Base-by-base conservation (phyloP, 2,113 vertebrate species). In the Symphodus melops region DNA sequence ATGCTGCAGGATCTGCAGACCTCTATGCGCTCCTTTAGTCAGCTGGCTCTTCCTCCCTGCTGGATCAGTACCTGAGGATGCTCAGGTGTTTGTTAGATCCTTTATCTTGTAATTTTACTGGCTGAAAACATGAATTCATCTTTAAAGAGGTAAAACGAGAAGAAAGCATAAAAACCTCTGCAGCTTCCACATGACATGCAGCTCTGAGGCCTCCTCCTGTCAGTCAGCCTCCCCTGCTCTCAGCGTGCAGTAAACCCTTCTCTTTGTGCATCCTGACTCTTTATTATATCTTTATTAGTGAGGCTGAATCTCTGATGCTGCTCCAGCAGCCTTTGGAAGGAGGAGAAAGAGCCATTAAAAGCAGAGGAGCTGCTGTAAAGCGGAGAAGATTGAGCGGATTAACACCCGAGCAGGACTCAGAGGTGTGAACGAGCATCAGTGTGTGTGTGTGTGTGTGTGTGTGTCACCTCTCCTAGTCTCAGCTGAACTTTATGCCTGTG, bases 151-250 rank as follows among this genome's bases (percentile, higher is more conserved):
- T 3, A 16, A 14, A 16, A 5, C 6, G 14, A 48, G 46, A 48
- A 52, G 5, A 48, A 10, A 11, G 16, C 9, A 9, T 10, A 33
- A 64, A 33, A 64, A 14, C 12, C 9, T 36, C 48, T 5, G 46
- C 54, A 60, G 25, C 12, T 49, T 17, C 67, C 57, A 36, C 52
- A 9, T 68, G 49, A 68, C 69, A 56, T 33, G 19, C 16, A 39
- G 39, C 44, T 44, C 52, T 72, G 28, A 48, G 44, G 9, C 63
- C 23, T 42, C 44, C 44, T 68, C 13, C 53, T 17, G 68, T 55
- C 68, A 71, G 23, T 68, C 64, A 73, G 19, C 53, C n/a, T 37
- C 37, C 56, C 59, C 48, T 68, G 49, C 56, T 55, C 49, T n/a
- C 56, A 68, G 56, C 73, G 20, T 60, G 73, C 56, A 37, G 37